These are phyloP conservation scores for Polypterus senegalus DNA, from an alignment of 2,113 vertebrate species.

Conservation along the genomic window DNA sequence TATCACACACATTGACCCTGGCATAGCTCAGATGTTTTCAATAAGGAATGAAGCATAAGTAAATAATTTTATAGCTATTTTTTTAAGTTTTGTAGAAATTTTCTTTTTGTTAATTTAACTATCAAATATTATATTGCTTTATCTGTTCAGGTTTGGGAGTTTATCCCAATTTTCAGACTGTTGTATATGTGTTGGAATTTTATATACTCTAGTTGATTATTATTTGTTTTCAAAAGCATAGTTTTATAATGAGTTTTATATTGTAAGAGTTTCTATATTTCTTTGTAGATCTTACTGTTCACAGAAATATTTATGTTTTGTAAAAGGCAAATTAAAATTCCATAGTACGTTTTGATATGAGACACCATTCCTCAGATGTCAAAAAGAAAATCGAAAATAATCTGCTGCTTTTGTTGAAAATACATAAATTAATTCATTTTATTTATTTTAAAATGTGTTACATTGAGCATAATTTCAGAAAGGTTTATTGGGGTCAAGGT, in stretches of 20 bases:
- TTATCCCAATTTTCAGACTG: slow-evolving; percentile 40
- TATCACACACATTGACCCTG: too few relatives aligned
- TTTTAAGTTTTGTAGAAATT: slow-evolving; percentile 18
- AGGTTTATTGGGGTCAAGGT: too few relatives aligned
- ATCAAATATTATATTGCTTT: slow-evolving; percentile 55
- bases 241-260: slow-evolving; percentile 39
- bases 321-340: slow-evolving; percentile 36
- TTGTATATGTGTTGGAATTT: slow-evolving; percentile 48
- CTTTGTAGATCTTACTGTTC: slow-evolving; percentile 38
- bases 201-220: slow-evolving; percentile 51
- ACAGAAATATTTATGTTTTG: slow-evolving; percentile 47
- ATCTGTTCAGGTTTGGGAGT: slow-evolving; percentile 43
- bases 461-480: too few relatives aligned
- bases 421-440: too few relatives aligned
- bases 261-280: slow-evolving; percentile 43
- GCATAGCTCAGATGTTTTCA: too few relatives aligned
- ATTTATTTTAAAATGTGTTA: too few relatives aligned
- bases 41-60: too few relatives aligned
- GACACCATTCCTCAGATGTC: too few relatives aligned
- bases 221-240: slow-evolving; percentile 34
- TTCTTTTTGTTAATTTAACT: slow-evolving; percentile 51
- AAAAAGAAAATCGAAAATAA: too few relatives aligned
- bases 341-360: too few relatives aligned
- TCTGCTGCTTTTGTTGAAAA: too few relatives aligned
- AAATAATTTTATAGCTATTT: not conserved